Percentiles rank a stretch among this genome's conserved stretches.
Evolutionary conservation across 1,140 invertebrate genomes (phyloP).

Genomic region (Apocrypta bakeri): DNA sequence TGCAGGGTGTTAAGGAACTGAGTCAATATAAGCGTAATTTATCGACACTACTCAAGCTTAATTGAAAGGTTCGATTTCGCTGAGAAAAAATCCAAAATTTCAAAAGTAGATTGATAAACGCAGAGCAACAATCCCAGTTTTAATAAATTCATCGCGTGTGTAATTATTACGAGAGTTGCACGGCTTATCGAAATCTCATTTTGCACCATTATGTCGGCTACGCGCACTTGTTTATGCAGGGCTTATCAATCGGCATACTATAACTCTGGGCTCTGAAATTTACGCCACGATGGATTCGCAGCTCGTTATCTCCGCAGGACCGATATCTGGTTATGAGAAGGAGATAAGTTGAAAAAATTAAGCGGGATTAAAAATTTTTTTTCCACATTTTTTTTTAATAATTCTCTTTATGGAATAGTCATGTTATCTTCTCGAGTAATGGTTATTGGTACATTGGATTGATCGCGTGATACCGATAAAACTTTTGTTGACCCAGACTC

Average conservation of each 20-base stretch:
- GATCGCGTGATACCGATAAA: not conserved
- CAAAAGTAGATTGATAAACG: too few species aligned
- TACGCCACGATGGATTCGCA: not conserved
- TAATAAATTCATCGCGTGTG: not conserved
- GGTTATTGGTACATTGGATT: not conserved
- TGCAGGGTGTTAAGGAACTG: too few species aligned
- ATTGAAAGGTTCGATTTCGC: not conserved
- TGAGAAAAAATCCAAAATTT: not conserved
- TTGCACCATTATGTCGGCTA: constrained; percentile 17
- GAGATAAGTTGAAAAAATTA: not conserved
- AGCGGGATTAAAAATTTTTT: constrained; percentile 8
- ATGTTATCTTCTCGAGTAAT: not conserved
- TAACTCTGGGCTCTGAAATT: not conserved
- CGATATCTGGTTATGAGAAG: not conserved
- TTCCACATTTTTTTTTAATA: not conserved
- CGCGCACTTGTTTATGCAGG: not conserved
- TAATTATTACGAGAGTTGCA: not conserved
- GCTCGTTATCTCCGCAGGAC: constrained; percentile 23
- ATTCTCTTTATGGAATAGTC: not conserved
- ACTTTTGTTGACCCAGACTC: not conserved
- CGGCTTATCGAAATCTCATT: constrained; percentile 28
- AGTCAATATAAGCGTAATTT: too few species aligned
- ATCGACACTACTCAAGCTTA: too few species aligned
- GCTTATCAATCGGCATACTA: constrained; percentile 21
- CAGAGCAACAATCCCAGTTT: not conserved